phyloP scores from a whole-genome alignment of 1,140 invertebrate genomes.

The Nymphalis io region DNA sequence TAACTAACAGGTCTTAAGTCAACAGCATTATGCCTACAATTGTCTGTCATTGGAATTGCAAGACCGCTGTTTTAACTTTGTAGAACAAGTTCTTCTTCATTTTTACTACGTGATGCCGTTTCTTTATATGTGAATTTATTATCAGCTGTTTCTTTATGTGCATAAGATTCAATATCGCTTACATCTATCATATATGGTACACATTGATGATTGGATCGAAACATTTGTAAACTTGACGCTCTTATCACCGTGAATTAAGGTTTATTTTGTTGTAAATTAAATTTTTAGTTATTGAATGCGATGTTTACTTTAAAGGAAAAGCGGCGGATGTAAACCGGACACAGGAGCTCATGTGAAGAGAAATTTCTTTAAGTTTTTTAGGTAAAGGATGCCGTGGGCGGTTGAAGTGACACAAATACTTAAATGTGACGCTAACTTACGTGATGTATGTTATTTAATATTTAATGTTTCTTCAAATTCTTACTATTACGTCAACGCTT shows the following conservation, averaged over 20 bases:
- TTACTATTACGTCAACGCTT: slow-evolving; percentile 22
- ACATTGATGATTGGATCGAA: not conserved
- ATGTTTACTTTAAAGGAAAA: slow-evolving; percentile 68
- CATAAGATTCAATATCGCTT: not conserved
- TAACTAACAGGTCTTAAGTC: slow-evolving; percentile 17
- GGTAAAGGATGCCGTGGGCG: slow-evolving; percentile 64
- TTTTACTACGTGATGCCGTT: slow-evolving; percentile 6
- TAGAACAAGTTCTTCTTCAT: slow-evolving; percentile 35
- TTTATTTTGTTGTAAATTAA: not conserved
- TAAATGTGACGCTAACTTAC: slow-evolving; percentile 46
- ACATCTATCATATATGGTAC: not conserved
- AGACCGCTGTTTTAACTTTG: slow-evolving; percentile 22
- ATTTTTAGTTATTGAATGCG: slow-evolving; percentile 17
- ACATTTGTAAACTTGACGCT: not conserved
- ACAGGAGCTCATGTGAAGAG: slow-evolving; percentile 63
- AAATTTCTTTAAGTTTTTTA: slow-evolving; percentile 66
- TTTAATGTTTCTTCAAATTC: slow-evolving; percentile 10
- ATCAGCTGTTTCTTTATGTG: not conserved
- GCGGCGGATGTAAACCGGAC: slow-evolving; percentile 69
- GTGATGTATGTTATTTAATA: slow-evolving; percentile 20
- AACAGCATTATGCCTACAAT: slow-evolving; percentile 19
- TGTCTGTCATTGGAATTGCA: not conserved
- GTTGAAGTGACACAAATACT: slow-evolving; percentile 53
- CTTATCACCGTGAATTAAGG: slow-evolving; percentile 13
- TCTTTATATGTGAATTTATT: not conserved